phyloP scores from a whole-genome alignment of 1,140 invertebrate genomes.

The Steinernema feltiae region DNA sequence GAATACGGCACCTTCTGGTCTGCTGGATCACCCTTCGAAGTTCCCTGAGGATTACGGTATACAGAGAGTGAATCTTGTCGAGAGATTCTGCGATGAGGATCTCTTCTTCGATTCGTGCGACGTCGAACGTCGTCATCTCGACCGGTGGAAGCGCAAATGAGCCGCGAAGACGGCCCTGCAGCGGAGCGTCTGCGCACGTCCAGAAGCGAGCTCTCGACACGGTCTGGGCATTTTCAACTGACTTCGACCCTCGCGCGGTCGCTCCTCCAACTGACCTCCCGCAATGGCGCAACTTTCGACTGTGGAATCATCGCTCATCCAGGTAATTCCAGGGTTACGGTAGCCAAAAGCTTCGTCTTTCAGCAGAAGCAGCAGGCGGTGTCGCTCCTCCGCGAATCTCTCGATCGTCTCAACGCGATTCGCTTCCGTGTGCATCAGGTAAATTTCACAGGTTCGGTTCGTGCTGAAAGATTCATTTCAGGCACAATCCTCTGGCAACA shows the following conservation, averaged over 20 bases:
- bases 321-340: not conserved
- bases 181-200: not conserved
- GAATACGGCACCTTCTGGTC: no score
- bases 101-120: not conserved
- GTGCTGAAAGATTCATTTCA: no score
- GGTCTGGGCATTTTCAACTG: not conserved
- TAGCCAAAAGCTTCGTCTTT: not conserved
- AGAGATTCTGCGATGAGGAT: not conserved
- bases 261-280: not conserved
- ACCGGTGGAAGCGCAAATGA: no score
- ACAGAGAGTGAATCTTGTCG: not conserved
- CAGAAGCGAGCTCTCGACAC: not conserved
- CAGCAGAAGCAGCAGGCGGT: constrained; percentile 1
- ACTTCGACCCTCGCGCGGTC: not conserved
- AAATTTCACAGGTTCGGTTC: not conserved
- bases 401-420: not conserved
- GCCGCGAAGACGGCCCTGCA: not conserved
- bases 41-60: not conserved
- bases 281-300: not conserved
- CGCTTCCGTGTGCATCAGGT: constrained; percentile 5
- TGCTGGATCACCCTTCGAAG: no score
- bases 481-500: no score
- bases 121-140: not conserved
- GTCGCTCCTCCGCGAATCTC: not conserved
- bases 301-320: not conserved